Evolutionary conservation across 2,888 invertebrate species (phyloP).

Genomic region (Silvanus unidentatus): DNA sequence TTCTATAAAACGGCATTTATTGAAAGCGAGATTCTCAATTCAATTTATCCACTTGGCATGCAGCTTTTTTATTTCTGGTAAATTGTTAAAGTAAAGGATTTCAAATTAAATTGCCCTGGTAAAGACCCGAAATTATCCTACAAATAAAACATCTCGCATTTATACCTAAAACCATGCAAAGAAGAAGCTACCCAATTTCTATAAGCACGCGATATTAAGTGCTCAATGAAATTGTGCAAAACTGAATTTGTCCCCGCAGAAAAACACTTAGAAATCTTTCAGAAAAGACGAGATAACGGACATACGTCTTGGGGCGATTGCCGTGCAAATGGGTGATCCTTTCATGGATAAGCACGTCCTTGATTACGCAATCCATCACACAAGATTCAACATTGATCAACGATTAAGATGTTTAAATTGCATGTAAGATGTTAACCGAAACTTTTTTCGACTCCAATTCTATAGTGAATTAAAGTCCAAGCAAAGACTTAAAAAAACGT

Average conservation of each 20-base stretch:
- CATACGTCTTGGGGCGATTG: constrained; percentile 31
- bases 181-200: too few relatives aligned
- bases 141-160: too few relatives aligned
- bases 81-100: too few relatives aligned
- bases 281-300: constrained; percentile 27
- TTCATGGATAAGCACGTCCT: constrained; percentile 33
- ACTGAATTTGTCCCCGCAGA: constrained; percentile 35
- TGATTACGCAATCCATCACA: constrained; percentile 38
- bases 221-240: too few relatives aligned
- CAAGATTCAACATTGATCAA: constrained; percentile 35
- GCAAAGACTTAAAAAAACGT: constrained; percentile 19
- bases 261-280: constrained; percentile 32
- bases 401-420: constrained; percentile 38
- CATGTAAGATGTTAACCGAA: constrained; percentile 33
- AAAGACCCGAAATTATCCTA: too few relatives aligned
- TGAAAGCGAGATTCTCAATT: not conserved
- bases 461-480: constrained; percentile 34
- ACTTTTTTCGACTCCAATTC: constrained; percentile 31
- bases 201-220: too few relatives aligned
- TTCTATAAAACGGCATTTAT: not conserved
- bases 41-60: constrained; percentile 18
- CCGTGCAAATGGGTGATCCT: constrained; percentile 25
- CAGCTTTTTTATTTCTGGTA: too few relatives aligned
- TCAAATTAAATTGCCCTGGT: too few relatives aligned
- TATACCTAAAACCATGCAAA: too few relatives aligned